Evolutionary conservation across 2,113 vertebrate species (phyloP).

Genomic region (Sylvilagus bachmani): DNA sequence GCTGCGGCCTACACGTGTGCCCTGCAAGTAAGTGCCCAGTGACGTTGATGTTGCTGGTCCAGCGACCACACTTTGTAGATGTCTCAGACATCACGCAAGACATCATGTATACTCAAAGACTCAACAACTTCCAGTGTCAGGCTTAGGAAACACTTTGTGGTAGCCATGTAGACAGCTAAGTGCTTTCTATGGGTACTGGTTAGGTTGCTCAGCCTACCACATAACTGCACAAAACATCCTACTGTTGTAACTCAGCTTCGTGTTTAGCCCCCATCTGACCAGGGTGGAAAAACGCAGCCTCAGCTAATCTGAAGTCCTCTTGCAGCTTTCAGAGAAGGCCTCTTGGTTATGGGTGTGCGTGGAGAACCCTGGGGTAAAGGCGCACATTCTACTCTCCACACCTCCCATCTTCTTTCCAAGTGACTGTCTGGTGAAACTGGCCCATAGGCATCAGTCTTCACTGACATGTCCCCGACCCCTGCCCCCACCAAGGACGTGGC

Average conservation of each 20-base stretch:
- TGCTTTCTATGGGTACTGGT: neutral
- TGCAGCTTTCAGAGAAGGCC: neutral
- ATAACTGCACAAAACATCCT: neutral
- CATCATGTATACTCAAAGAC: neutral
- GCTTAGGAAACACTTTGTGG: neutral
- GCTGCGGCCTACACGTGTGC: neutral
- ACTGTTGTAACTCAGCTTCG: neutral
- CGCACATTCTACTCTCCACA: neutral
- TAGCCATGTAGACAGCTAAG: neutral
- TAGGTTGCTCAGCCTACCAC: neutral
- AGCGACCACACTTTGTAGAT: neutral
- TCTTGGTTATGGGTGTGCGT: neutral
- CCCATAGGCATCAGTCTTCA: neutral
- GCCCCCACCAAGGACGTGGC: neutral
- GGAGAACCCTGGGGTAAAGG: neutral
- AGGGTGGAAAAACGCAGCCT: conserved; percentile 26
- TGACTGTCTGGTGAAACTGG: neutral
- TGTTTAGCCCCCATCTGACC: neutral
- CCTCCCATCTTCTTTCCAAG: neutral
- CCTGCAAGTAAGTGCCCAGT: neutral
- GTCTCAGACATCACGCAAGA: neutral
- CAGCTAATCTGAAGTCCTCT: neutral
- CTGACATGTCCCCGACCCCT: neutral
- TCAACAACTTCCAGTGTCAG: neutral
- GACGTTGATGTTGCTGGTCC: neutral